Evolutionary conservation across 1,140 invertebrate species (phyloP), one percentile per base, ranked within the genome.

Genomic region (Polypedilum vanderplanki): DNA sequence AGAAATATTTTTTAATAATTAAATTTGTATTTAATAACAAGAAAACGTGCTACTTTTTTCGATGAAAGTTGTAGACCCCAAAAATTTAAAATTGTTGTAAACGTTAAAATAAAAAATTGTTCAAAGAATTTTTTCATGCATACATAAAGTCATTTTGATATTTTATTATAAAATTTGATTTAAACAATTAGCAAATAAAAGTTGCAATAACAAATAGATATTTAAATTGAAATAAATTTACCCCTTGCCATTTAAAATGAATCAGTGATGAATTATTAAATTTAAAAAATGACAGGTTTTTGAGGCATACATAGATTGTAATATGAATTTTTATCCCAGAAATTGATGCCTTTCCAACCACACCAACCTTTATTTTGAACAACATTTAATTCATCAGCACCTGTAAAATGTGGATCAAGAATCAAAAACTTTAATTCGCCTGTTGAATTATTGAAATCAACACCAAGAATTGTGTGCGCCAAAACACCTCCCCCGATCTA

Each of bases 341-440:
- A 98, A 76, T 93, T 88, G 73, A 89, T 85, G 20, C 87, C 88
- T 83, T 98, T 98, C 96, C 96, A 98, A 2, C 91, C 92, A 83
- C 95, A 97, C 94, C 95, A 97, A 3, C 95, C 95, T 86, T 96
- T 93, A 67, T 83, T 87, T 57, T 90, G 83, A 73, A 95, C 88
- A 0, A 85, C 86, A 33, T 83, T 81, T 73, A 95, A 80, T 77
- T 94, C 87, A 80, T 95, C 93, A 5, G 83, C 78, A 0, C 96
- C 97, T 0, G 93, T 97, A 80, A 98, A 99, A 86, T 99, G 98
- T 0, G 98, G 98, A 88, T 99, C 98, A 7, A 99, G 84, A 77
- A 99, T 95, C 0, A 99, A 83, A 85, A 96, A 99, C 78, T 91
- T 90, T 0, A 92, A 86, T 76, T 95, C 90, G 40, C 87, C 89